Percentiles rank a stretch among this genome's conserved stretches.
These are phyloP conservation scores for Cephus pygmeus DNA, from an alignment of 2,888 invertebrate genomes.

Conservation along the genomic window DNA sequence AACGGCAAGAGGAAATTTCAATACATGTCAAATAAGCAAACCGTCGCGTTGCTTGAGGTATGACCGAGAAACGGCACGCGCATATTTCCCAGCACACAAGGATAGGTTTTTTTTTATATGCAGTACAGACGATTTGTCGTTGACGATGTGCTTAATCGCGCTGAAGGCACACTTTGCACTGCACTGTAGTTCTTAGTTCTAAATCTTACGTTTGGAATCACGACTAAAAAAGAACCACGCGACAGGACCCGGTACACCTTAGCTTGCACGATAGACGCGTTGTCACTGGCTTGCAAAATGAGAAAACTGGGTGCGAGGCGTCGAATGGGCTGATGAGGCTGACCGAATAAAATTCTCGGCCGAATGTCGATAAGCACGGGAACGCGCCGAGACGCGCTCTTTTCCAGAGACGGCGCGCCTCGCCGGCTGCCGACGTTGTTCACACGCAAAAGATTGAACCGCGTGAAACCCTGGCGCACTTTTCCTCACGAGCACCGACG, in stretches of 20 bases:
- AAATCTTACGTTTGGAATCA: neutral
- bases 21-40: neutral
- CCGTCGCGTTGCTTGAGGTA: neutral
- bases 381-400: constrained; percentile 35
- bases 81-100: neutral
- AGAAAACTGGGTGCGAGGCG: constrained; percentile 1
- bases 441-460: constrained; percentile 36
- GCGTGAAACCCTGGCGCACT: constrained; percentile 35
- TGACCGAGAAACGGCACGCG: constrained; percentile 22
- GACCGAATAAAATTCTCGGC: constrained; percentile 17
- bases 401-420: constrained; percentile 38
- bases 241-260: neutral
- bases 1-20: neutral
- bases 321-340: constrained; percentile 2
- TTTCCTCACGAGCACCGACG: constrained; percentile 22
- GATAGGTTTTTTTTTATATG: neutral
- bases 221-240: neutral
- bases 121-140: neutral
- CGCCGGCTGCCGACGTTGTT: constrained; percentile 34
- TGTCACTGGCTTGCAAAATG: constrained; percentile 4
- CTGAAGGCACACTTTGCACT: neutral
- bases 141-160: neutral
- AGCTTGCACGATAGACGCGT: neutral
- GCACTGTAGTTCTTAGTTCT: neutral
- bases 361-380: constrained; percentile 24